These are phyloP conservation scores for Phalloptychus januarius DNA, from an alignment of 2,797 vertebrate genomes.

Conservation along the genomic window DNA sequence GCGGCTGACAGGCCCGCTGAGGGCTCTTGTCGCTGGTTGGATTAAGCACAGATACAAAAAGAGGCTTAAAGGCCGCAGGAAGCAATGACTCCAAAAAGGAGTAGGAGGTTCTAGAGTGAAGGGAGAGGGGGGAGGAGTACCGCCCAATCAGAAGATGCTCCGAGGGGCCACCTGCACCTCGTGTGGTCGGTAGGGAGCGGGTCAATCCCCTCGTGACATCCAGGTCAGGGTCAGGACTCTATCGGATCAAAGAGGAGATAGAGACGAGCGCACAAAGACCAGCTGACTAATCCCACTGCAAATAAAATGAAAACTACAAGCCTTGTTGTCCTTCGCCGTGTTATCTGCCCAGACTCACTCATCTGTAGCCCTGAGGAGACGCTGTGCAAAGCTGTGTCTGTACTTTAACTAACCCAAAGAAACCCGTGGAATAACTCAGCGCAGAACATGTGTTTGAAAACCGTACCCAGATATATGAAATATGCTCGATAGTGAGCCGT, in stretches of 20 bases:
- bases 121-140: constrained; percentile 1
- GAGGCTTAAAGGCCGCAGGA: constrained; percentile 76
- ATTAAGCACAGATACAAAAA: constrained; percentile 81
- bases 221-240: constrained; percentile 69
- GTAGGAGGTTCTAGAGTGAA: background rate
- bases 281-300: constrained; percentile 37
- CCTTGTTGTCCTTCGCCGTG: constrained; percentile 20
- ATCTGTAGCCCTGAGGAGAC: background rate
- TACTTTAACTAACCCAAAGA: background rate
- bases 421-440: background rate
- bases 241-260: constrained; percentile 62
- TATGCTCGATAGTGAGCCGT: background rate
- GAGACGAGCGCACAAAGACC: constrained; percentile 44
- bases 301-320: constrained; percentile 35
- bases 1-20: constrained; percentile 73
- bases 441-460: background rate
- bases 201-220: constrained; percentile 62
- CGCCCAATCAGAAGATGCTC: constrained; percentile 53
- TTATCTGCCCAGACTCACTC: constrained; percentile 6
- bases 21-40: constrained; percentile 75
- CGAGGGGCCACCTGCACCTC: constrained; percentile 62
- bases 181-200: constrained; percentile 42
- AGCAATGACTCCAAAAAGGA: constrained; percentile 70
- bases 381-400: background rate
- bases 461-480: background rate